Conservation (phyloP, 2,113 vertebrate species). For the Cephalophus harveyi region DNA sequence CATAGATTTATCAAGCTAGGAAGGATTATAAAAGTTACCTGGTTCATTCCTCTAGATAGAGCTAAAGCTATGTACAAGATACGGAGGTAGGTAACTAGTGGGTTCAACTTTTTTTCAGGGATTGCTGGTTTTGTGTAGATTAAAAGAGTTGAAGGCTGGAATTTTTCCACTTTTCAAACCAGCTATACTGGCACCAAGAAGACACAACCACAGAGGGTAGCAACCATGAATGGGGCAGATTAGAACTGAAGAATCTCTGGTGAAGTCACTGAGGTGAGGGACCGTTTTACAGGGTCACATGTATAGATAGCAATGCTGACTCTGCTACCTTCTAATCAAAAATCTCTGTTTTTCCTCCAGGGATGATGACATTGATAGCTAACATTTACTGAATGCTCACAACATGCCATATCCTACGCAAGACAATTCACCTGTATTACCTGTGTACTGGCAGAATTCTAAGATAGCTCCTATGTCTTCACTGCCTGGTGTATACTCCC, state of each 20-base stretch:
- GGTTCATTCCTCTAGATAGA: not conserved
- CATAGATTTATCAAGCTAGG: not conserved
- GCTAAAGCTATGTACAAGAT: not conserved
- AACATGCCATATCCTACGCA: not conserved
- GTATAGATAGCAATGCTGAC: not conserved
- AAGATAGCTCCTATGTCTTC: not conserved
- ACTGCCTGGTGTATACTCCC: not conserved
- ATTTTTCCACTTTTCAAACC: not conserved
- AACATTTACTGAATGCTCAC: not conserved
- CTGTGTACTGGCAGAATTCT: not conserved
- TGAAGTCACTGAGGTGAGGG: not conserved
- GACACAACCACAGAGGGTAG: not conserved
- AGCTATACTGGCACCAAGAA: not conserved
- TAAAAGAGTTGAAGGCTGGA: not conserved
- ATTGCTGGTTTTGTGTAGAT: not conserved
- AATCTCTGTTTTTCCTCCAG: not conserved
- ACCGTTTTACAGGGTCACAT: not conserved
- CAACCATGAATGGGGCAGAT: not conserved
- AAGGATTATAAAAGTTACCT: not conserved
- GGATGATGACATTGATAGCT: not conserved
- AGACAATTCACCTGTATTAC: not conserved
- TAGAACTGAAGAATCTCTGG: not conserved
- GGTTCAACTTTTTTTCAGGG: not conserved
- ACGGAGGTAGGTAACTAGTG: not conserved
- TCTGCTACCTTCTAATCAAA: not conserved